Conservation (phyloP, 2,797 vertebrate genomes). For the Enteromius trimaculatus region DNA sequence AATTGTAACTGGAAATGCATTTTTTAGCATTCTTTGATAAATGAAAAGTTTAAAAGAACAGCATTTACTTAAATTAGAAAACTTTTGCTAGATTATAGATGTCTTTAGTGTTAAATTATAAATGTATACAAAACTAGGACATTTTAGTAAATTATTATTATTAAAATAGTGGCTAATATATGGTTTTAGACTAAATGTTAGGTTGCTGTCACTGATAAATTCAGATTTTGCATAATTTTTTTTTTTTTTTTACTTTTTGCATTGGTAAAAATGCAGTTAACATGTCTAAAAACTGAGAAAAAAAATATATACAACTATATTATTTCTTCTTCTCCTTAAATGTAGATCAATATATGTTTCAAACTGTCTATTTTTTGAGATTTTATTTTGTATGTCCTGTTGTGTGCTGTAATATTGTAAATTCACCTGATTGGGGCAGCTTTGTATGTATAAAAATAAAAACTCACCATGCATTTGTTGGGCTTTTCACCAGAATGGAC, state of each 20-base stretch:
- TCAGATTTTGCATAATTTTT: neutral
- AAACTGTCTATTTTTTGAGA: too few species aligned
- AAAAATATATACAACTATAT: neutral
- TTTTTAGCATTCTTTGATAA: neutral
- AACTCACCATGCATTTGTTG: slow-evolving; percentile 97
- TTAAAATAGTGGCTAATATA: neutral
- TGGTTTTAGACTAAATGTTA: neutral
- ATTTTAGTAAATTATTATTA: too few species aligned
- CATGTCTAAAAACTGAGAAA: neutral
- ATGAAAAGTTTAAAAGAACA: neutral
- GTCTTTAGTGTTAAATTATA: neutral
- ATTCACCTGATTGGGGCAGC: neutral
- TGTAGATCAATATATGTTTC: neutral
- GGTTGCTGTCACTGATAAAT: neutral
- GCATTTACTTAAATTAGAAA: neutral
- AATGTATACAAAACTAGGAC: too few species aligned
- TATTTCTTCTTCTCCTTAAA: neutral
- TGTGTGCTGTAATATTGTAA: neutral
- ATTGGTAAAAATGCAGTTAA: neutral
- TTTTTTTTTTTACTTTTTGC: too few species aligned
- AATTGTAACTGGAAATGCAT: neutral
- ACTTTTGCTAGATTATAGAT: neutral
- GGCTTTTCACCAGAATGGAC: slow-evolving; percentile 97
- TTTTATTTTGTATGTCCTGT: neutral
- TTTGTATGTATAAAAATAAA: neutral